phyloP scores from a whole-genome alignment of 1,140 invertebrate genomes.

The Hypsibius dujardini region DNA sequence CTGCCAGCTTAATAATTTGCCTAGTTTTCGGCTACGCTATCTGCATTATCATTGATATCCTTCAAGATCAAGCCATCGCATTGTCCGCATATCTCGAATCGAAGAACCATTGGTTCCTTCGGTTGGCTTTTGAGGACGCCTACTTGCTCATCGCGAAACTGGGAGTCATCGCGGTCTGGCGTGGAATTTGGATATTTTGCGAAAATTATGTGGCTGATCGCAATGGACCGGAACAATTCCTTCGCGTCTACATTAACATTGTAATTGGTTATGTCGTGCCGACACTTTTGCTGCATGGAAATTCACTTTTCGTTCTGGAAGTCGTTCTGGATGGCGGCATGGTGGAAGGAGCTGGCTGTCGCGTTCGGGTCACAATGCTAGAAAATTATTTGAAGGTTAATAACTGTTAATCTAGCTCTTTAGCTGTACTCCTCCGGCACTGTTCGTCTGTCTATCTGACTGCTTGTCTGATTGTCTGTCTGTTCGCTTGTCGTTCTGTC shows the following conservation, averaged over 20 bases:
- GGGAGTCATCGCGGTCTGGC: conserved; percentile 66
- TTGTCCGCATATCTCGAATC: not conserved
- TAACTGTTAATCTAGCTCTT: not conserved
- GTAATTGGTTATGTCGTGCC: not conserved
- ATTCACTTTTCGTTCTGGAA: not conserved
- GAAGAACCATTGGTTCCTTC: not conserved
- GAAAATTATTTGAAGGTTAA: not conserved
- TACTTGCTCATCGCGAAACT: conserved; percentile 56
- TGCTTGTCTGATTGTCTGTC: no score
- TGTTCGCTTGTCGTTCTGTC: no score
- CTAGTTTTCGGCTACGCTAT: conserved; percentile 48
- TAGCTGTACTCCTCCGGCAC: no score
- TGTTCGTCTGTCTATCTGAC: no score
- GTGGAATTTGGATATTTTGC: conserved; percentile 59
- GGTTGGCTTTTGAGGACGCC: conserved; percentile 42
- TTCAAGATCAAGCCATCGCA: conserved; percentile 40
- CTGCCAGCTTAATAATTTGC: conserved; percentile 1
- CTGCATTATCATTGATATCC: conserved; percentile 48
- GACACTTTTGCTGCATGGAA: not conserved
- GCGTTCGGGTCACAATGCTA: not conserved
- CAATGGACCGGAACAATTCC: not conserved
- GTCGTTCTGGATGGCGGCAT: not conserved
- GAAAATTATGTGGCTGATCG: conserved; percentile 45
- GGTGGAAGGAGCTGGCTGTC: not conserved
- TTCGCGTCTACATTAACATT: not conserved